Evolutionary conservation across 64 coral and sea anemone species (phyloP), one percentile per base, ranked within the genome.

Genomic region (Stichodactyla mertensii): DNA sequence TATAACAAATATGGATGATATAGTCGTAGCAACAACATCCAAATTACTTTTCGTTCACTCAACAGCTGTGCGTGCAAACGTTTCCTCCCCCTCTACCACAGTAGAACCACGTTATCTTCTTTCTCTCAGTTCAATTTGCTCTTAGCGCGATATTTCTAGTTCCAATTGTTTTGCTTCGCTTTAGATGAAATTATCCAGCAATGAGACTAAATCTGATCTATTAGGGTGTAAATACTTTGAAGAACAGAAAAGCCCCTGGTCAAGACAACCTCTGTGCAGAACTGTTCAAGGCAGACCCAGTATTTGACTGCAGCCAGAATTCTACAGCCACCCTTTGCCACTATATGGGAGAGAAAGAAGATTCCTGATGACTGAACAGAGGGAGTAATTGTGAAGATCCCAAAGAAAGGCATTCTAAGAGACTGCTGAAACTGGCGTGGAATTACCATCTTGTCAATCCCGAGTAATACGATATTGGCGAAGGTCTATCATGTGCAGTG

Each of bases 381-480:
- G 61, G 57, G 83, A 45, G 26, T 62, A 62, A 57, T 57, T 57
- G 55, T 57, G 55, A 54, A 58, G 51, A 51, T 92, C 5, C 80
- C 86, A 18, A 88, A 88, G 53, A 88, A 88, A 61, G 79, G 79
- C 16, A 36, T 74, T 53, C 82, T 92, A 13, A 27, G 61, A 54
- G 77, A 92, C 13, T 92, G 91, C 81, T 53, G 82, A 26, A 92
- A 88, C 56, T 92, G 91, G 79, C 66, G 86, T 20, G 79, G 64
- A 5, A 92, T 88, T 51, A 92, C 91, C 4, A 79, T 92, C 24
- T 64, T 92, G 13, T 82, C 78, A 15, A 53, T 91, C 31, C 74
- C 89, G 5, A 87, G 89, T 26, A 80, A 87, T n/a, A n/a, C n/a
- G 79, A 36, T 89, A 61, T 51, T 79, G 54, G 36, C 22, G 19